Percentiles rank a stretch among this genome's conserved stretches.
phyloP scores from a whole-genome alignment of 2,797 vertebrate genomes.

The Diplodus puntazzo region DNA sequence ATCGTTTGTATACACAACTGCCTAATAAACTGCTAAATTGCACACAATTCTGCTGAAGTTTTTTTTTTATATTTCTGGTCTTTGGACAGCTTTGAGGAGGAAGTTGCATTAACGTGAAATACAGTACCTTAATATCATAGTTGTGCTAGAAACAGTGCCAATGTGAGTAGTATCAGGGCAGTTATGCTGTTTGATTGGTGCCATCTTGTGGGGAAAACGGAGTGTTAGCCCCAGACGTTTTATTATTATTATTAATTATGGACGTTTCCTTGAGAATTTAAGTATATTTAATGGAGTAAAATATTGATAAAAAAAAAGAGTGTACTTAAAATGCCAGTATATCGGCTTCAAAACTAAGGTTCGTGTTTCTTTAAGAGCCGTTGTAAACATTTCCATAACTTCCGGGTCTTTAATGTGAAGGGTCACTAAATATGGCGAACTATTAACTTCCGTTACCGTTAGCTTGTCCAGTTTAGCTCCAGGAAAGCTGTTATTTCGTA shows the following conservation, averaged over 20 bases:
- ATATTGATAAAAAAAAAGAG: neutral
- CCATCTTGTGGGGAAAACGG: conserved; percentile 10
- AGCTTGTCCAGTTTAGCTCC: neutral
- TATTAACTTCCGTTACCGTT: conserved; percentile 4
- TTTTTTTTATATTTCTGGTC: conserved; percentile 18
- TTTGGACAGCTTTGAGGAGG: neutral
- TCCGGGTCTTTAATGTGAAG: conserved; percentile 57
- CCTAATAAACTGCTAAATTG: conserved; percentile 89
- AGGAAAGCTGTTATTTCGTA: conserved; percentile 16
- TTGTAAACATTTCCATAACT: conserved; percentile 46
- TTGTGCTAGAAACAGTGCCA: neutral
- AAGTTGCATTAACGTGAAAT: neutral
- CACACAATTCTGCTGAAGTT: conserved; percentile 54
- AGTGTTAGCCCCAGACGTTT: neutral
- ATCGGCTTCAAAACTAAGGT: rapidly evolving
- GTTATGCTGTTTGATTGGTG: neutral
- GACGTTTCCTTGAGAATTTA: neutral
- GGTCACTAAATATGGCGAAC: conserved; percentile 41
- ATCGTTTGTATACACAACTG: conserved; percentile 88
- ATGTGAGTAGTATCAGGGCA: neutral
- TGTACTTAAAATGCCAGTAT: neutral
- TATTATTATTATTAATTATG: neutral
- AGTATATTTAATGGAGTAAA: neutral
- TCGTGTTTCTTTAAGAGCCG: conserved; percentile 52
- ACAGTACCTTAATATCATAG: neutral